Evolutionary conservation across 2,113 vertebrate species (phyloP).

Genomic region (Hyperopisus bebe): DNA sequence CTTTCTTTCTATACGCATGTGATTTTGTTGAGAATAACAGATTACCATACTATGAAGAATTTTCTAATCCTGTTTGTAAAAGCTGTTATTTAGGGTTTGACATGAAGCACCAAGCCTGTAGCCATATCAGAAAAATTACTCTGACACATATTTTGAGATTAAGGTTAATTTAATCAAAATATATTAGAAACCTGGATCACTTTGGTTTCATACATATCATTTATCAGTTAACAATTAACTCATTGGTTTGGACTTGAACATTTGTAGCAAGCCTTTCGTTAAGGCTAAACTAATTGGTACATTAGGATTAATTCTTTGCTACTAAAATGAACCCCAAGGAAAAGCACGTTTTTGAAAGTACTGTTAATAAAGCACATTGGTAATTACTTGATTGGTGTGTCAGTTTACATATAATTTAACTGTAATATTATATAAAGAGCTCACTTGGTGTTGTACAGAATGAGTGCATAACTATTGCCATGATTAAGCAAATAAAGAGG

Average conservation of each 20-base stretch:
- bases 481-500: neutral
- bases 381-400: neutral
- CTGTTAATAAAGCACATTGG: neutral
- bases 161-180: constrained; percentile 6
- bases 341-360: neutral
- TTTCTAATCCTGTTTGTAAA: neutral
- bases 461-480: neutral
- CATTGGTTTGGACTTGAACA: neutral
- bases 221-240: neutral
- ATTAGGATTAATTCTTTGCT: neutral
- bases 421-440: neutral
- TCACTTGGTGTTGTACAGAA: neutral
- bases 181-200: neutral
- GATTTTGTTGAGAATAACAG: neutral
- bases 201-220: neutral
- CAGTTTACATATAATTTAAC: neutral
- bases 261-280: neutral
- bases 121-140: neutral
- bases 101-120: neutral
- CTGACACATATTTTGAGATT: neutral
- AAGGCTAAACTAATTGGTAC: neutral
- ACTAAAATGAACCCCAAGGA: neutral
- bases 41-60: neutral
- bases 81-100: neutral
- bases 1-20: neutral